These are phyloP conservation scores for Lipotes vexillifer DNA, from an alignment of 2,113 vertebrate genomes.

Conservation along the genomic window DNA sequence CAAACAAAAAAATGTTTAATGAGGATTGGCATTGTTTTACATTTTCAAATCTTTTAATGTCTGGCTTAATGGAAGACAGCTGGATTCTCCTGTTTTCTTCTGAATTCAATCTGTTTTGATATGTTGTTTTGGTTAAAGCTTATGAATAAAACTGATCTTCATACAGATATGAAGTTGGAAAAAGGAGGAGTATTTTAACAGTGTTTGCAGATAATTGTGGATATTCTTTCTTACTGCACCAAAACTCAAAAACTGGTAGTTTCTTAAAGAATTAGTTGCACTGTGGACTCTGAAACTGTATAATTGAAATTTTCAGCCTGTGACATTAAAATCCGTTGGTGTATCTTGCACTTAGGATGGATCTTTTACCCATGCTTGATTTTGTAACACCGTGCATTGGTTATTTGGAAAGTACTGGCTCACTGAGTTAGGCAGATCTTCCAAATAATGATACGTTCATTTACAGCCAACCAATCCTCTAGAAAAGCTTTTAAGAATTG, in stretches of 20 bases:
- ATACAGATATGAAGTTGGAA: neutral
- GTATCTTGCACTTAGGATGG: neutral
- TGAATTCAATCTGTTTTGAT: neutral
- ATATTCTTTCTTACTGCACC: neutral
- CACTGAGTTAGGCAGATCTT: neutral
- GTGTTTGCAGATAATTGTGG: neutral
- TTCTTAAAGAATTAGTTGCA: neutral
- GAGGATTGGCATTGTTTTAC: neutral
- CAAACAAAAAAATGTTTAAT: neutral
- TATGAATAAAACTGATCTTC: neutral
- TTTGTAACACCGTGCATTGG: neutral
- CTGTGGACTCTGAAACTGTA: neutral
- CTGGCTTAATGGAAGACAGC: neutral
- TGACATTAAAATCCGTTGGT: neutral
- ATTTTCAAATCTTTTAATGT: neutral
- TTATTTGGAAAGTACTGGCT: conserved; percentile 20
- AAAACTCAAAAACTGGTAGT: neutral
- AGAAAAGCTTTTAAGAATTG: neutral
- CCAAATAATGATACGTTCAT: neutral
- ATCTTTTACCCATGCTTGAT: neutral
- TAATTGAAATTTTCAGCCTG: neutral
- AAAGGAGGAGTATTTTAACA: neutral
- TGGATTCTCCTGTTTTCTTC: neutral
- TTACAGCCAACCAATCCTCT: neutral
- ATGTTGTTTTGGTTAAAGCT: neutral